These are phyloP conservation scores for Anthrax anthrax DNA, from an alignment of 2,888 invertebrate species.

Conservation along the genomic window DNA sequence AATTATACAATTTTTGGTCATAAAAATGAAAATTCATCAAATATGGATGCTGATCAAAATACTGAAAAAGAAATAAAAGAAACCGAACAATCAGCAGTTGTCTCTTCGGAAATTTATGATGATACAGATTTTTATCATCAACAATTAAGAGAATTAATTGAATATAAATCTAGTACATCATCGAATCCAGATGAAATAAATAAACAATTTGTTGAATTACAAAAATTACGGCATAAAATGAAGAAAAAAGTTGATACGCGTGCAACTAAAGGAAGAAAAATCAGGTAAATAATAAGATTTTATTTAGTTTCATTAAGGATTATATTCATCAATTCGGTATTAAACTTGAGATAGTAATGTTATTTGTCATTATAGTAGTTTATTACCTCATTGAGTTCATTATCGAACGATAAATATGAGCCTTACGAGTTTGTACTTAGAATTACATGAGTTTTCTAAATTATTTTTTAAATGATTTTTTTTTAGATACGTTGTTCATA, in stretches of 20 bases:
- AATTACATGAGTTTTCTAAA: neutral
- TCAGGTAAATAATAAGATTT: constrained; percentile 37
- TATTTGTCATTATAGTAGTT: too few relatives aligned
- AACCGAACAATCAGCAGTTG: constrained; percentile 36
- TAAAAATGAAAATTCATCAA: constrained; percentile 9
- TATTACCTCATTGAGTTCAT: too few relatives aligned
- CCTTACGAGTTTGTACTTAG: neutral
- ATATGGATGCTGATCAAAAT: constrained; percentile 18
- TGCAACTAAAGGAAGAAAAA: constrained; percentile 87
- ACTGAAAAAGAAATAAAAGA: constrained; percentile 26
- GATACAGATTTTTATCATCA: constrained; percentile 97
- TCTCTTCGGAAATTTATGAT: constrained; percentile 78
- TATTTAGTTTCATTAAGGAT: neutral
- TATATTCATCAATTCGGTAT: too few relatives aligned
- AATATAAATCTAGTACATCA: constrained; percentile 71
- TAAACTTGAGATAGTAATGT: too few relatives aligned
- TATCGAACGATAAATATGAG: too few relatives aligned
- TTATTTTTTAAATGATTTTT: neutral
- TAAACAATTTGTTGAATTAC: constrained; percentile 81
- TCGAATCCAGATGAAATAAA: constrained; percentile 75
- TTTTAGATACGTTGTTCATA: constrained; percentile 57
- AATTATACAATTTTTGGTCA: constrained; percentile 49
- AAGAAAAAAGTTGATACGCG: constrained; percentile 85
- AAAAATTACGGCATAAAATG: constrained; percentile 80
- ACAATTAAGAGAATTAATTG: constrained; percentile 78